Percentiles rank a stretch among this genome's conserved stretches.
These are phyloP conservation scores for Drosophila tsacasi DNA, from an alignment of 1,140 invertebrate genomes.

Conservation along the genomic window DNA sequence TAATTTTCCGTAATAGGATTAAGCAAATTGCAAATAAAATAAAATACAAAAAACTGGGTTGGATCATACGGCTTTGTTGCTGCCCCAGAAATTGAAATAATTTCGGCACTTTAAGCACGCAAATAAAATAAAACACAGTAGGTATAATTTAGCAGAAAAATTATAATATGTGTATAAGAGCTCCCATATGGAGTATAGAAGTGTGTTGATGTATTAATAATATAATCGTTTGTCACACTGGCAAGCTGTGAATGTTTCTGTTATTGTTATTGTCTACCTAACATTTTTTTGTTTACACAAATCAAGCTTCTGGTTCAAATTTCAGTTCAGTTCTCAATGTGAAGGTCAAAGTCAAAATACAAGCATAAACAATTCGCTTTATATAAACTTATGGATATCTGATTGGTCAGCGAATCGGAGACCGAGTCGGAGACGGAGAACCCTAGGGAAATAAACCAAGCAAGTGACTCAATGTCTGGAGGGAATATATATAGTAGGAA, in stretches of 20 bases:
- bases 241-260: conserved; percentile 34
- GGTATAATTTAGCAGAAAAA: conserved; percentile 17
- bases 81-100: conserved; percentile 25
- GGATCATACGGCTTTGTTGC: conserved; percentile 14
- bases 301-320: conserved; percentile 62
- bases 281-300: conserved; percentile 72
- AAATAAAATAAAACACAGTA: conserved; percentile 21
- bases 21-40: conserved; percentile 21
- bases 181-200: conserved; percentile 1
- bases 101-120: conserved; percentile 40
- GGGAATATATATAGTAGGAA: background rate
- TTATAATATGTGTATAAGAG: conserved; percentile 8
- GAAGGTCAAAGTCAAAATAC: conserved; percentile 70
- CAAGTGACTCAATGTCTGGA: conserved; percentile 31
- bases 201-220: conserved; percentile 17
- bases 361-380: conserved; percentile 17
- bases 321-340: conserved; percentile 71
- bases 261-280: conserved; percentile 44
- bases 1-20: conserved; percentile 54
- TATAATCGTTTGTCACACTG: conserved; percentile 58
- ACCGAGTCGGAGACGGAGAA: conserved; percentile 13
- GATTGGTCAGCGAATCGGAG: conserved; percentile 41
- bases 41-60: conserved; percentile 2
- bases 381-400: conserved; percentile 13
- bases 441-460: conserved; percentile 7